These are phyloP conservation scores for Hydra vulgaris DNA, from an alignment of 30 jellyfish, hydroid and myxozoan species.

Conservation along the genomic window DNA sequence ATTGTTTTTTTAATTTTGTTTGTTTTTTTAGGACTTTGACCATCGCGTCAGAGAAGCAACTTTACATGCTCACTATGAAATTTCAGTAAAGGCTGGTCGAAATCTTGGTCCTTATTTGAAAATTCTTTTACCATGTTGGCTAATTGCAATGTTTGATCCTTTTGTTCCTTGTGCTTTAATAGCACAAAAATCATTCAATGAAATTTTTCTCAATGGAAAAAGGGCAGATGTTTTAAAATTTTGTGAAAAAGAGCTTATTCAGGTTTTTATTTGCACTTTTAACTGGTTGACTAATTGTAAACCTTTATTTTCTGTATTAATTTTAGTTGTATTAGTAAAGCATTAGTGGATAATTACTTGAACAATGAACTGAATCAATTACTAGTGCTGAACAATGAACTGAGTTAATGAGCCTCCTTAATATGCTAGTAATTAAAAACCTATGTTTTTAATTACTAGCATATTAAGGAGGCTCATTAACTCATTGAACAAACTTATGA, in stretches of 20 bases:
- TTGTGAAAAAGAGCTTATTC: slow-evolving; percentile 50
- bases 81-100: slow-evolving; percentile 55
- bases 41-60: slow-evolving; percentile 85
- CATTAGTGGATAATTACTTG: no score
- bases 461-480: no score
- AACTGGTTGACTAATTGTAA: no score
- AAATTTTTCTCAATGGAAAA: slow-evolving; percentile 47
- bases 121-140: slow-evolving; percentile 46
- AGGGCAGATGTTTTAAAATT: slow-evolving; percentile 44
- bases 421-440: no score
- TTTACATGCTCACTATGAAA: slow-evolving; percentile 47
- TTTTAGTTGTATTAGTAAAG: no score
- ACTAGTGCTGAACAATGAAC: no score
- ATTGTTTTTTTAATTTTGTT: not conserved
- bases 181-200: slow-evolving; percentile 53
- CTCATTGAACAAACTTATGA: no score
- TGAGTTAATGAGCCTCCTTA: no score
- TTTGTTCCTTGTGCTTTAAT: slow-evolving; percentile 47
- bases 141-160: slow-evolving; percentile 57
- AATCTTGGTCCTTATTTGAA: slow-evolving; percentile 65
- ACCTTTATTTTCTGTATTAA: no score
- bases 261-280: slow-evolving; percentile 23
- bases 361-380: no score
- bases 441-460: no score
- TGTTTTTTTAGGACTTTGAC: slow-evolving; percentile 56